These are phyloP conservation scores for Epinotia bilunana DNA, from an alignment of 2,888 invertebrate species.

Conservation along the genomic window DNA sequence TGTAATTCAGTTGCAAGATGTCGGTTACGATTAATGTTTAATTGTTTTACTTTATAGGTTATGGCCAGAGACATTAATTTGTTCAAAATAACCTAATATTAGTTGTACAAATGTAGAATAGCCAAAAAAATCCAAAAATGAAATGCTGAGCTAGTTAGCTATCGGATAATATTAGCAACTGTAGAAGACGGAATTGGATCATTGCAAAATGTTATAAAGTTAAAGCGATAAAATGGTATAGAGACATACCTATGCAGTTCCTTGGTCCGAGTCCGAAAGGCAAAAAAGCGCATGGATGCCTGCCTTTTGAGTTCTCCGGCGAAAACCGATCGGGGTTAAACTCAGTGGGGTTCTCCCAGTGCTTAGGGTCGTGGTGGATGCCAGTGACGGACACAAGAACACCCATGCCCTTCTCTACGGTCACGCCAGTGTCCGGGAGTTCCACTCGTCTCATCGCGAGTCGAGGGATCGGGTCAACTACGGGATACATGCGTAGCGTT, in stretches of 20 bases:
- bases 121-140: too few relatives aligned
- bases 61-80: too few relatives aligned
- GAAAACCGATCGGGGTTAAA: slow-evolving; percentile 46
- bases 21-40: too few relatives aligned
- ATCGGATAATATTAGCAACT: too few relatives aligned
- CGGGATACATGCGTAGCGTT: slow-evolving; percentile 45
- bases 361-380: slow-evolving; percentile 45
- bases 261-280: slow-evolving; percentile 45
- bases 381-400: slow-evolving; percentile 43
- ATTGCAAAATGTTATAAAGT: not conserved
- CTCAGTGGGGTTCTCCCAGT: slow-evolving; percentile 43
- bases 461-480: slow-evolving; percentile 43
- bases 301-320: slow-evolving; percentile 40
- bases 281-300: slow-evolving; percentile 45
- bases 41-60: too few relatives aligned
- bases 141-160: too few relatives aligned
- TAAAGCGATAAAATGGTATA: not conserved
- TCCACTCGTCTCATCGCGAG: slow-evolving; percentile 32
- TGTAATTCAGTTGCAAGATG: too few relatives aligned
- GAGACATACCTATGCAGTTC: slow-evolving; percentile 35
- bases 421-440: slow-evolving; percentile 27
- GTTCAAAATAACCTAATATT: too few relatives aligned
- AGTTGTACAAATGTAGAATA: not conserved
- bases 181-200: too few relatives aligned
- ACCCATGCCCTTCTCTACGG: slow-evolving; percentile 38